These are phyloP conservation scores for Austrolebias charrua DNA, from an alignment of 2,797 vertebrate genomes.

Conservation along the genomic window DNA sequence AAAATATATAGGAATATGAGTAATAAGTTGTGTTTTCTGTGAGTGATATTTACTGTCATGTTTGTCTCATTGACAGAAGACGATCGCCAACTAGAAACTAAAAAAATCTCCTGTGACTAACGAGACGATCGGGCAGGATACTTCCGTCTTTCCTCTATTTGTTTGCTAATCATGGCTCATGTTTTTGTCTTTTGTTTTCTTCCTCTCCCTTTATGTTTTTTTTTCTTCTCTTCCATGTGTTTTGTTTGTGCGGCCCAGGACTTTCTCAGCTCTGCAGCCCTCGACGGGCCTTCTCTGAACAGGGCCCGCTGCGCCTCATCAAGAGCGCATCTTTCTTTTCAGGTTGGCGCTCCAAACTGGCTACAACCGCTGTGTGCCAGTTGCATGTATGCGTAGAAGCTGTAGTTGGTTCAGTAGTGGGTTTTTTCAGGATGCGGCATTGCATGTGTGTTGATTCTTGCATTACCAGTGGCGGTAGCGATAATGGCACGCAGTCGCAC, in stretches of 20 bases:
- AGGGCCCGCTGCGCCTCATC: constrained; percentile 99
- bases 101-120: constrained; percentile 49
- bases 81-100: constrained; percentile 36
- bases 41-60: constrained; percentile 39
- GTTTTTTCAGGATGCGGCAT: constrained; percentile 40
- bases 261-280: constrained; percentile 99
- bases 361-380: constrained; percentile 48
- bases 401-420: constrained; percentile 22
- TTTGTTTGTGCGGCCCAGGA: constrained; percentile 90
- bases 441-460: constrained; percentile 53
- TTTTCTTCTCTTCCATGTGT: constrained; percentile 37
- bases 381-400: constrained; percentile 61
- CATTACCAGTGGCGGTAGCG: constrained; percentile 27
- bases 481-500: constrained; percentile 34
- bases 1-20: accelerated
- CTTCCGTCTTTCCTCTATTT: constrained; percentile 38
- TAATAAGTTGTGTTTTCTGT: constrained; percentile 53
- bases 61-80: constrained; percentile 21
- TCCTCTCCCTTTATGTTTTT: constrained; percentile 72
- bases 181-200: constrained; percentile 23
- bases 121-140: constrained; percentile 21
- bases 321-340: constrained; percentile 99
- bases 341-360: constrained; percentile 88
- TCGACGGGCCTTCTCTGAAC: constrained; percentile 99
- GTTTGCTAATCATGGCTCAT: constrained; percentile 69